phyloP scores from a whole-genome alignment of 2,888 invertebrate species.

The Taphrorychus bicolor region DNA sequence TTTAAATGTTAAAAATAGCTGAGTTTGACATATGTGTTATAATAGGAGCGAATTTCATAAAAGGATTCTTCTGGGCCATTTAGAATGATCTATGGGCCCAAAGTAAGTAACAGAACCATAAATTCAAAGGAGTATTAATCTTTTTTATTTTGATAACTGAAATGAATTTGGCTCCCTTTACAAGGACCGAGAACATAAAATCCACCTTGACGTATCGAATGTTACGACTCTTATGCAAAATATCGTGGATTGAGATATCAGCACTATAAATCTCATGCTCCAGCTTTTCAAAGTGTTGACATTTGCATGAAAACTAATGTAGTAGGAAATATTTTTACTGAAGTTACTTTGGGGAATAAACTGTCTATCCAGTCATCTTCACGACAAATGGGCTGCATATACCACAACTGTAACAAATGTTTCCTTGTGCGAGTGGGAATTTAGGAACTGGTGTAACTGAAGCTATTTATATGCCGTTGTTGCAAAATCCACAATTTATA shows the following conservation, averaged over 20 bases:
- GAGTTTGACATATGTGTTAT: conserved; percentile 2
- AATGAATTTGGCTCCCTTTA: conserved; percentile 2
- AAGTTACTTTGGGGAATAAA: background rate
- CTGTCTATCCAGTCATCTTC: background rate
- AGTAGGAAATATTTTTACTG: background rate
- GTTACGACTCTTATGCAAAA: background rate
- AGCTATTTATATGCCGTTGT: conserved; percentile 32
- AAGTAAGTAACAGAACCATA: conserved; percentile 22
- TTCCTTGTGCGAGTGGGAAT: conserved; percentile 4
- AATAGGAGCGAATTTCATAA: conserved; percentile 8
- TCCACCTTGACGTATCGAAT: background rate
- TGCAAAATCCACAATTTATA: conserved; percentile 33
- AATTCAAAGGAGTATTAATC: conserved; percentile 23
- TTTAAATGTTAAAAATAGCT: conserved; percentile 7
- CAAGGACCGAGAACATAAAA: background rate
- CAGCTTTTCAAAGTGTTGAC: background rate
- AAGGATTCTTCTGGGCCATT: conserved; percentile 21
- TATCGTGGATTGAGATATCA: background rate
- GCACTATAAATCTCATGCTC: background rate
- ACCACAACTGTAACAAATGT: background rate
- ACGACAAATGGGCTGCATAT: background rate
- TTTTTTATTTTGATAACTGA: conserved; percentile 7
- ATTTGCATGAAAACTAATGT: background rate
- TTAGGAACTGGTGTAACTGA: conserved; percentile 25
- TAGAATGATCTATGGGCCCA: conserved; percentile 23